Evolutionary conservation across 2,113 vertebrate species (phyloP).

Genomic region (Rousettus leschenaultii): DNA sequence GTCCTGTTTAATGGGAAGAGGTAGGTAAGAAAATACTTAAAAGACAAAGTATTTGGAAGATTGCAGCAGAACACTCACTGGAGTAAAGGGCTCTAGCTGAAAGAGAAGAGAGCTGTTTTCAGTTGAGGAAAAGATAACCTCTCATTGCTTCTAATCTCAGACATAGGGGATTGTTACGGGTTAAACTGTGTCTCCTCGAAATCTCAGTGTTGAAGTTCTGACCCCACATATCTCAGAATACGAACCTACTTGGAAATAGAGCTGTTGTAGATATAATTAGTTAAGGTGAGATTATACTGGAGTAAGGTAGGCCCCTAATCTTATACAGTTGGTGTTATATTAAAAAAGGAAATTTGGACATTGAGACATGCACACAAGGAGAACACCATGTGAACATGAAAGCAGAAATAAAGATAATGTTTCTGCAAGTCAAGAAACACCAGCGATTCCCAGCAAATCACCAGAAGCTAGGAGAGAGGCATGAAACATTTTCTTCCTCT

Average conservation of each 20-base stretch:
- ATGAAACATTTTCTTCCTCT: neutral
- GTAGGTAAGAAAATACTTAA: neutral
- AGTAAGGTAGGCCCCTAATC: neutral
- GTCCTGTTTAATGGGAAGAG: neutral
- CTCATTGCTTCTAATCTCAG: neutral
- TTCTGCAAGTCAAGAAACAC: neutral
- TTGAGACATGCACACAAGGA: neutral
- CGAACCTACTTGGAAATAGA: neutral
- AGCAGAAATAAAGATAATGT: neutral
- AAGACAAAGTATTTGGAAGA: neutral
- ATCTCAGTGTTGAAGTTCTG: neutral
- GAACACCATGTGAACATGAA: neutral
- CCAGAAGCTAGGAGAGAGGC: neutral
- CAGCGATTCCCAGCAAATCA: neutral
- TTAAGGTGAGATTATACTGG: neutral
- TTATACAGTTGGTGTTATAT: neutral
- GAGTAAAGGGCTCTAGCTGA: neutral
- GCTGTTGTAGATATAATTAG: neutral
- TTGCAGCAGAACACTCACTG: neutral
- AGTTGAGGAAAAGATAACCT: neutral
- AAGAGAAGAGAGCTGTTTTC: neutral
- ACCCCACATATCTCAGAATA: neutral
- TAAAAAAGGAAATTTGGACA: neutral
- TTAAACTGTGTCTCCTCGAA: neutral
- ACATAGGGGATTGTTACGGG: neutral